Base-by-base conservation (phyloP, 2,797 vertebrate species). In the Botia almorhae region DNA sequence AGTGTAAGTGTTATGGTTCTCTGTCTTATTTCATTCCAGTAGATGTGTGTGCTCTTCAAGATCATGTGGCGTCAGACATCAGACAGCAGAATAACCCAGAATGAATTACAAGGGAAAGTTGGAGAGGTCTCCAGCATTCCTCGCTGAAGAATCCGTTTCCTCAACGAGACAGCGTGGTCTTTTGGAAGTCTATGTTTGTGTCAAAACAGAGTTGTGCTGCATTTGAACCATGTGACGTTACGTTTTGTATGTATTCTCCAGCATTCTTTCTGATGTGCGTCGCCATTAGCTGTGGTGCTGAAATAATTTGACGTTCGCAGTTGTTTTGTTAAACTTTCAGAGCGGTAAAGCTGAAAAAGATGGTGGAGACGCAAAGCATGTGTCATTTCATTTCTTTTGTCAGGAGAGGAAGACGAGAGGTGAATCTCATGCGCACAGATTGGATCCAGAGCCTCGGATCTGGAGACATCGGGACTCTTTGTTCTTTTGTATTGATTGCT, bases 401-500 rank as follows among this genome's bases (percentile, higher is more conserved):
- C 71, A 29, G 23, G 2, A 70, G 4, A 39, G 46, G 46, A 71
- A 74, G 60, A 74, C 19, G 58, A 65, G 17, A 65, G 63, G 82
- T 67, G 70, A 83, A 83, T 81, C 72, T 81, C 71, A 60, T 78
- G 33, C 16, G 2, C 60, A 71, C 48, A 53, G 78, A 86, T 84
- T 86, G 72, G 71, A 78, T 82, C 81, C 83, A 84, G 81, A 84
- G 75, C 21, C 26, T 39, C 17, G 67, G 73, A 82, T 71, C 72
- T 81, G 68, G 84, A 81, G 85, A 90, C 88, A 86, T 70, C 51
- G 14, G 78, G 55, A 78, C 65, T 80, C 86, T 89, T 89, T 86
- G 85, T 87, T 87, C 86, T 86, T 84, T 73, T 55, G 68, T 88
- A 88, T 88, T 90, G 89, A 91, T 89, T 87, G 88, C 83, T 77